Evolutionary conservation across 2,888 invertebrate species (phyloP).

Genomic region (Scaptomyza polygonia): DNA sequence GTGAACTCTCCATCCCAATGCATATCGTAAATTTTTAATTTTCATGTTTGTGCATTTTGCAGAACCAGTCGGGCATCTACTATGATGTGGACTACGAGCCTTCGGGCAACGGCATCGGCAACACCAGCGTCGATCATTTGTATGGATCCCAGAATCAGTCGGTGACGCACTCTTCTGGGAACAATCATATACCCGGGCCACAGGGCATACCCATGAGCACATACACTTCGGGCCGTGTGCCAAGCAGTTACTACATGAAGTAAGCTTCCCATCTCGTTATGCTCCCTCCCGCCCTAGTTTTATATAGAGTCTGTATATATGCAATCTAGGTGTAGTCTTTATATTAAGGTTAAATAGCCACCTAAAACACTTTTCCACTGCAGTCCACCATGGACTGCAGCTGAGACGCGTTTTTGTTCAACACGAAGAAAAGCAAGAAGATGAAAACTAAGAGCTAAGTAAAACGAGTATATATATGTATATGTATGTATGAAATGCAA

Average conservation of each 20-base stretch:
- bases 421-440: conserved; percentile 3
- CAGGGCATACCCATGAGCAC: conserved; percentile 92
- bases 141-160: conserved; percentile 84
- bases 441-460: conserved; percentile 45
- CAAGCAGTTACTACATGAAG: conserved; percentile 85
- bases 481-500: conserved; percentile 40
- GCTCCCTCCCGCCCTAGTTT: conserved; percentile 4
- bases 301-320: conserved; percentile 61
- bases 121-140: conserved; percentile 83
- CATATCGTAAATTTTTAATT: background rate
- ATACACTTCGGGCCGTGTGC: conserved; percentile 91
- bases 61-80: conserved; percentile 96
- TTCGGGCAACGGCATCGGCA: conserved; percentile 85
- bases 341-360: conserved; percentile 30
- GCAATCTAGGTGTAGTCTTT: conserved; percentile 34
- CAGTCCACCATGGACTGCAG: conserved; percentile 64
- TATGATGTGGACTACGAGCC: conserved; percentile 95
- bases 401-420: conserved; percentile 68
- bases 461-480: conserved; percentile 16
- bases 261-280: conserved; percentile 39
- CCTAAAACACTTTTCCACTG: conserved; percentile 71
- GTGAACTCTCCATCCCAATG: background rate
- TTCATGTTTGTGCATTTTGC: conserved; percentile 75
- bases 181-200: conserved; percentile 85
- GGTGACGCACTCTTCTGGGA: conserved; percentile 85